A percentile compares a stretch with the other conserved stretches of the same genome.
These are phyloP conservation scores for Cenopis cana DNA, from an alignment of 2,888 invertebrate species.

Conservation along the genomic window DNA sequence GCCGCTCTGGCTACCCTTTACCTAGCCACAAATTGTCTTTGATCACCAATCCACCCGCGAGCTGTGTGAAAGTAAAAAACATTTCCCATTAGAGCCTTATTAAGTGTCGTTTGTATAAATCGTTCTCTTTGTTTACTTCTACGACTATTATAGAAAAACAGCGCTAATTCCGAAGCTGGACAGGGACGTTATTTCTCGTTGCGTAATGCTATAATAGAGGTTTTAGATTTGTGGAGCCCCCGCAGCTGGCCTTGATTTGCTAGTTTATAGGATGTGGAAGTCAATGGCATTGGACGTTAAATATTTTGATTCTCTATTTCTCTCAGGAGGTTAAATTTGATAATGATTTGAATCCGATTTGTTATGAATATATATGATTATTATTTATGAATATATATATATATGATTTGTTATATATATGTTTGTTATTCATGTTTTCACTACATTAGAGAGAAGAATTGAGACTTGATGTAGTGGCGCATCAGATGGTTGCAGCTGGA, in stretches of 20 bases:
- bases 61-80: slow-evolving; percentile 47
- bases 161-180: slow-evolving; percentile 34
- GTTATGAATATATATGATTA: too few species aligned
- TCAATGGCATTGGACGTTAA: slow-evolving; percentile 14
- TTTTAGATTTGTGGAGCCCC: slow-evolving; percentile 16
- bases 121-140: slow-evolving; percentile 43
- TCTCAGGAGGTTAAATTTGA: neutral
- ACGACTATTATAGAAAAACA: slow-evolving; percentile 42
- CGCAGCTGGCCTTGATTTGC: slow-evolving; percentile 24
- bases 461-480: neutral
- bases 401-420: too few species aligned
- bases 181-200: slow-evolving; percentile 13
- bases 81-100: slow-evolving; percentile 48
- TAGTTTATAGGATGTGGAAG: slow-evolving; percentile 17
- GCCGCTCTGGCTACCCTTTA: slow-evolving; percentile 48
- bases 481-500: neutral
- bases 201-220: slow-evolving; percentile 22
- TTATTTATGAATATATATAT: too few species aligned
- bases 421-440: too few species aligned
- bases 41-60: slow-evolving; percentile 39
- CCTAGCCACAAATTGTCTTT: slow-evolving; percentile 50
- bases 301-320: too few species aligned
- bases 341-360: too few species aligned
- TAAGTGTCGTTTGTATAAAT: slow-evolving; percentile 48
- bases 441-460: too few species aligned